Evolutionary conservation across 2,888 invertebrate genomes (phyloP).

Genomic region (Arge pagana): DNA sequence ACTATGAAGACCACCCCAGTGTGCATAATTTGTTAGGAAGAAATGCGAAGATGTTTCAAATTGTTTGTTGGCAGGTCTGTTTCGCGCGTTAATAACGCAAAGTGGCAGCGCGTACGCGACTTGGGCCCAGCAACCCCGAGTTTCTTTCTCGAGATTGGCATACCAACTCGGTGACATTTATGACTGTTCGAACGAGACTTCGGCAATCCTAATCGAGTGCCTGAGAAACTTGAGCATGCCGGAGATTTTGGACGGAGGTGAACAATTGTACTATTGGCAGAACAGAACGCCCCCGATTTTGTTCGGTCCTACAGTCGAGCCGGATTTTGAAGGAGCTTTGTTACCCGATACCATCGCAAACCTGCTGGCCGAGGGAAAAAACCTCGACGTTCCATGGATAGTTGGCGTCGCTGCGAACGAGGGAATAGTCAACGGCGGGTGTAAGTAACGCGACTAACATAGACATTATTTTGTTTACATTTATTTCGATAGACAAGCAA

Average conservation of each 20-base stretch:
- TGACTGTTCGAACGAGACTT: neutral
- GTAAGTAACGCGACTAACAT: too few relatives aligned
- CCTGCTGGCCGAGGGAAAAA: slow-evolving; percentile 33
- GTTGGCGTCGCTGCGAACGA: slow-evolving; percentile 43
- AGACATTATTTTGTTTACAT: too few relatives aligned
- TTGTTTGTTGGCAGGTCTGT: too few relatives aligned
- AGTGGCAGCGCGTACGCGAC: slow-evolving; percentile 29
- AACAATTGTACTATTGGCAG: slow-evolving; percentile 31
- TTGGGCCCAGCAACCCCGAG: slow-evolving; percentile 34
- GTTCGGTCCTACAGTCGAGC: slow-evolving; percentile 47
- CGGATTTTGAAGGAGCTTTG: slow-evolving; percentile 42
- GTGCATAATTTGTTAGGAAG: too few relatives aligned
- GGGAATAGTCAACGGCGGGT: too few relatives aligned
- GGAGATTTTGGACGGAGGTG: neutral
- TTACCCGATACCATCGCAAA: slow-evolving; percentile 41
- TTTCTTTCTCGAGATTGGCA: slow-evolving; percentile 33
- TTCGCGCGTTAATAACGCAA: too few relatives aligned
- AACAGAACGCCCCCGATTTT: slow-evolving; percentile 26
- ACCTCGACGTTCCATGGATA: slow-evolving; percentile 49
- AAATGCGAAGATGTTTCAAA: too few relatives aligned
- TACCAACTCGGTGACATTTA: slow-evolving; percentile 34
- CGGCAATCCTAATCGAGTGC: slow-evolving; percentile 32
- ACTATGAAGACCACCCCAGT: too few relatives aligned
- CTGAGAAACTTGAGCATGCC: slow-evolving; percentile 29
- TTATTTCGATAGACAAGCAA: too few relatives aligned